Conservation (phyloP, 35 echinoderm and acorn worm species). For the Apostichopus parvimensis region DNA sequence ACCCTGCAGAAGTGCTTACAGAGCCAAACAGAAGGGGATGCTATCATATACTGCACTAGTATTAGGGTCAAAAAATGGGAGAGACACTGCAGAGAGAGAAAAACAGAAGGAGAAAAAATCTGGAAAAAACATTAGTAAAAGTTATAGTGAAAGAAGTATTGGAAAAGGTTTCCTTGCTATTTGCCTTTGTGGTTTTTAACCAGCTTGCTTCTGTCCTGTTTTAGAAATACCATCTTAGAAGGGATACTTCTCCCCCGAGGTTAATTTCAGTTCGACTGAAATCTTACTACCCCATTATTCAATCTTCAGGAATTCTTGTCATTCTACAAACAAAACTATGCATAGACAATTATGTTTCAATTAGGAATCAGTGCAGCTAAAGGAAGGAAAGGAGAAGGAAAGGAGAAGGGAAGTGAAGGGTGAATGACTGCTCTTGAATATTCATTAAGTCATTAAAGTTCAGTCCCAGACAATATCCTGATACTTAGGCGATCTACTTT, state of each 20-base stretch:
- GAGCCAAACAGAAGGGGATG: constrained; percentile 1
- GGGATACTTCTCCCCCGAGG: constrained; percentile 15
- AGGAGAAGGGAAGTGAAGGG: background rate
- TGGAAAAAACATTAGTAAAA: constrained; percentile 8
- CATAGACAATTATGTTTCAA: background rate
- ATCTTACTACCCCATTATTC: background rate
- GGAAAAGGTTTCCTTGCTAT: background rate
- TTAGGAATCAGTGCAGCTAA: background rate
- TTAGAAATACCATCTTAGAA: constrained; percentile 5
- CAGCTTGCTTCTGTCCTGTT: constrained; percentile 11
- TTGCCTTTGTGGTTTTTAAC: background rate
- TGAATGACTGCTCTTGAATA: background rate
- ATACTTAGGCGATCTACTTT: too few relatives aligned
- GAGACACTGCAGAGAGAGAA: background rate
- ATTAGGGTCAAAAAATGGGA: background rate
- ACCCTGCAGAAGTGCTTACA: constrained; percentile 3
- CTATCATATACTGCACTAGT: background rate
- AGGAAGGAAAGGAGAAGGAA: background rate
- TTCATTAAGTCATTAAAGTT: background rate
- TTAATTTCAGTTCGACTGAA: background rate
- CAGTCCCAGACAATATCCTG: too few relatives aligned
- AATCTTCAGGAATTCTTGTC: constrained; percentile 18
- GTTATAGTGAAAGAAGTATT: background rate
- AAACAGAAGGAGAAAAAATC: background rate
- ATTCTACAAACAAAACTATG: constrained; percentile 6